A percentile compares a stretch with the other conserved stretches of the same genome.
phyloP scores from a whole-genome alignment of 1,140 invertebrate species.

The Papilio glaucus region DNA sequence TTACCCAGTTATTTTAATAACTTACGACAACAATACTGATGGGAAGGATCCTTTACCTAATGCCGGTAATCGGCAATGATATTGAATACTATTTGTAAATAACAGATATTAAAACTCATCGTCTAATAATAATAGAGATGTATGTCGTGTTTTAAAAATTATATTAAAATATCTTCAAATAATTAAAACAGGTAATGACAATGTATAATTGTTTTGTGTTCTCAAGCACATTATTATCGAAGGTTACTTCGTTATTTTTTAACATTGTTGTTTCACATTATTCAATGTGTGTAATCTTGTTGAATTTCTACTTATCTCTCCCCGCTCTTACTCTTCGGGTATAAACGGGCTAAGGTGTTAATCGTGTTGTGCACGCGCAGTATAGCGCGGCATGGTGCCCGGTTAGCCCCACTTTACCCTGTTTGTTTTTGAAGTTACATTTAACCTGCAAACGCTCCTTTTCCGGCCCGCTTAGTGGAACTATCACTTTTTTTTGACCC shows the following conservation, averaged over 20 bases:
- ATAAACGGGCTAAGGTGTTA: conserved; percentile 61
- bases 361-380: conserved; percentile 64
- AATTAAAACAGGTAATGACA: not conserved
- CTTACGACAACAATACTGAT: too few relatives aligned
- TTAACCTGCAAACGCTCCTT: conserved; percentile 70
- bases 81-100: too few relatives aligned
- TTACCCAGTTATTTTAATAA: too few relatives aligned
- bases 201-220: not conserved
- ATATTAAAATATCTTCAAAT: not conserved
- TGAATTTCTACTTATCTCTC: not conserved
- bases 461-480: conserved; percentile 76
- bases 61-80: too few relatives aligned
- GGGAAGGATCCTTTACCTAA: too few relatives aligned
- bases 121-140: not conserved
- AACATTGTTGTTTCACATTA: not conserved
- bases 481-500: conserved; percentile 65
- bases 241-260: not conserved
- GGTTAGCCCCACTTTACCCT: conserved; percentile 70
- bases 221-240: not conserved
- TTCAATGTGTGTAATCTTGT: conserved; percentile 9
- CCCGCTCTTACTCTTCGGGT: not conserved
- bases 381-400: conserved; percentile 51
- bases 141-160: not conserved
- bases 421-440: conserved; percentile 72
- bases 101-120: not conserved